Conservation (phyloP, 2,888 invertebrate genomes). For the Phortica okadai region DNA sequence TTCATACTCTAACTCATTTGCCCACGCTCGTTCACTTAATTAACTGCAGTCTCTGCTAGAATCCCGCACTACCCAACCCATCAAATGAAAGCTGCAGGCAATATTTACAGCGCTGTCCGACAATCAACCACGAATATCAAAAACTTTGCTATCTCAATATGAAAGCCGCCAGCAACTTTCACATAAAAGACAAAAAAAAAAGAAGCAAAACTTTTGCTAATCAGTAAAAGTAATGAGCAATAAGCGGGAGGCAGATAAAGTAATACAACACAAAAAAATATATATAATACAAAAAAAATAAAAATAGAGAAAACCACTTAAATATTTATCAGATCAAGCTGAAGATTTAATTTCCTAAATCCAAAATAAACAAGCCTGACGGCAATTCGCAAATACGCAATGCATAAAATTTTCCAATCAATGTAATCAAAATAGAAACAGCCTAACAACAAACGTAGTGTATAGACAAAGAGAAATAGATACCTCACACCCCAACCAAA, state of each 20-base stretch:
- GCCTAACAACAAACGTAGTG: not conserved
- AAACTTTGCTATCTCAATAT: not conserved
- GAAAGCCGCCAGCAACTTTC: conserved; percentile 1
- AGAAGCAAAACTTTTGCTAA: not conserved
- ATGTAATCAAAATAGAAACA: not conserved
- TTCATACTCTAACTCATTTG: too few species aligned
- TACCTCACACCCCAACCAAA: not conserved
- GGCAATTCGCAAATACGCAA: conserved; percentile 46
- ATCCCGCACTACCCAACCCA: not conserved
- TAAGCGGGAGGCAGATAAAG: not conserved
- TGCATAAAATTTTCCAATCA: conserved; percentile 64
- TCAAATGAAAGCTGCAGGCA: not conserved
- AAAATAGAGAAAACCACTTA: conserved; percentile 37
- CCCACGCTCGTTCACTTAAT: not conserved
- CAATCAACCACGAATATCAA: not conserved
- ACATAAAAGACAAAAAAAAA: not conserved
- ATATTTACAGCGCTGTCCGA: not conserved
- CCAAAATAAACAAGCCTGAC: conserved; percentile 48
- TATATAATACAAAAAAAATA: not conserved
- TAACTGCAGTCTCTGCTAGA: not conserved
- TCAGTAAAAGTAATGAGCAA: conserved; percentile 6
- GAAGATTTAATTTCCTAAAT: conserved; percentile 51
- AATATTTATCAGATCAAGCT: conserved; percentile 34
- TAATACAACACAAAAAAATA: not conserved
- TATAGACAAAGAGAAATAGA: too few species aligned